phyloP scores from a whole-genome alignment of 2,888 invertebrate species.

The Pachydiplax longipennis region DNA sequence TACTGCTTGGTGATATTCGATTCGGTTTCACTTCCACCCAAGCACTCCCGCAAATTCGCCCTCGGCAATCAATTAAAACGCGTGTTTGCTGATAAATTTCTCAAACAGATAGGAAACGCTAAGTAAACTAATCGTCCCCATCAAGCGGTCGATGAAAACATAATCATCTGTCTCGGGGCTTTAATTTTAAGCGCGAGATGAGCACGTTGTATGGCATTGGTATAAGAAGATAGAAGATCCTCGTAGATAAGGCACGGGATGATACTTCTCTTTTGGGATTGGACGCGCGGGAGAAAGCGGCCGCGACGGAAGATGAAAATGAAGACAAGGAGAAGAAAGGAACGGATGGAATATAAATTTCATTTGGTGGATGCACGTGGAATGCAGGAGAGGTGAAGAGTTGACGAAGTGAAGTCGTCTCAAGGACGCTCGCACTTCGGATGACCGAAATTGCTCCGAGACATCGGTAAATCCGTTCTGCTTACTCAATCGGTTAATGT shows the following conservation, averaged over 20 bases:
- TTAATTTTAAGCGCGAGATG: not conserved
- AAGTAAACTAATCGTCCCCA: not conserved
- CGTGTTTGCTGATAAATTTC: too few relatives aligned
- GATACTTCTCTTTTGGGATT: not conserved
- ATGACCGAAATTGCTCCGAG: too few relatives aligned
- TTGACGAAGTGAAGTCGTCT: not conserved
- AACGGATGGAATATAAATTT: not conserved
- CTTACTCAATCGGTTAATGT: too few relatives aligned
- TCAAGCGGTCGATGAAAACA: not conserved
- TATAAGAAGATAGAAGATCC: not conserved
- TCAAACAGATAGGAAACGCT: not conserved
- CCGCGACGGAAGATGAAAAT: not conserved
- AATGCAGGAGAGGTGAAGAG: not conserved
- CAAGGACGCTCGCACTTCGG: too few relatives aligned
- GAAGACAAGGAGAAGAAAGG: not conserved
- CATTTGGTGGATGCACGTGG: not conserved
- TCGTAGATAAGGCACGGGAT: not conserved
- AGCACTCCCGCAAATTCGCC: too few relatives aligned
- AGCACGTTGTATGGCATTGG: not conserved
- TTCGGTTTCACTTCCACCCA: too few relatives aligned
- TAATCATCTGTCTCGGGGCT: not conserved
- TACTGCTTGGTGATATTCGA: too few relatives aligned
- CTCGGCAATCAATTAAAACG: too few relatives aligned
- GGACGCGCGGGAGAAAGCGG: not conserved
- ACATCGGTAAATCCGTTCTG: too few relatives aligned